These are phyloP conservation scores for Rattus norvegicus DNA, from an alignment of 2,113 vertebrate species.

Conservation along the genomic window GRCr8 NC_086019.1:129006001-129006500, in stretches of 20 bases:
- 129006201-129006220: fast-evolving
- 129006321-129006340: neutral
- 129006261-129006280: too few relatives aligned
- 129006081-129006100: too few relatives aligned
- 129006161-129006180: neutral
- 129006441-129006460: neutral
- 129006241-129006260: neutral
- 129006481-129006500: neutral
- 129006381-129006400: neutral
- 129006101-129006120: neutral
- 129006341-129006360: neutral
- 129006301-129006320: neutral
- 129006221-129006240: neutral
- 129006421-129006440: neutral
- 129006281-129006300: neutral
- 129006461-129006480: neutral
- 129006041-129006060: neutral
- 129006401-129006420: neutral
- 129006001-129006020: neutral
- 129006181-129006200: neutral
- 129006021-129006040: neutral
- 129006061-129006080: neutral
- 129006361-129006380: neutral
- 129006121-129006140: neutral
- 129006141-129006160: neutral